Percentiles rank a stretch among this genome's conserved stretches.
Evolutionary conservation across 2,113 vertebrate species (phyloP).

Genomic region (Oryzias woworae): DNA sequence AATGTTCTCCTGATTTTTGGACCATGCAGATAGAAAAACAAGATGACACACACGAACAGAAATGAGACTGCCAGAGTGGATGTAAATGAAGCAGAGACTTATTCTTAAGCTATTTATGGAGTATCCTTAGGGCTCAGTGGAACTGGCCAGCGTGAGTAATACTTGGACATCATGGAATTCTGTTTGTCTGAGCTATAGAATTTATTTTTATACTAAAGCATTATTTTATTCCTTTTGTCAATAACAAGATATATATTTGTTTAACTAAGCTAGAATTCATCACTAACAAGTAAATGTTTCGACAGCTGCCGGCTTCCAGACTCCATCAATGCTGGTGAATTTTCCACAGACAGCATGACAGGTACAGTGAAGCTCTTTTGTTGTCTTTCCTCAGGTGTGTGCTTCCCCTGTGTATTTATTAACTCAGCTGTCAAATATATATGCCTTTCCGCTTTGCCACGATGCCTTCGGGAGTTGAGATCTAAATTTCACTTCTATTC

Average conservation of each 20-base stretch:
- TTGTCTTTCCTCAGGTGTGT: constrained; percentile 25
- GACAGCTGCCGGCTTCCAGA: constrained; percentile 74
- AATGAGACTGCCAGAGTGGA: constrained; percentile 42
- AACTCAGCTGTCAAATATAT: constrained; percentile 22
- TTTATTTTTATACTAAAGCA: background rate
- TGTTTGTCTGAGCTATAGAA: constrained; percentile 23
- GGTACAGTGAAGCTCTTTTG: constrained; percentile 61
- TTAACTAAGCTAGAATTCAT: background rate
- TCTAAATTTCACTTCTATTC: constrained; percentile 26
- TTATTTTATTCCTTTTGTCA: constrained; percentile 4
- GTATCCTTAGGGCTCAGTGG: constrained; percentile 58
- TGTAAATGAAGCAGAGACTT: constrained; percentile 63
- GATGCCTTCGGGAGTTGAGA: constrained; percentile 12
- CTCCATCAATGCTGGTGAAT: constrained; percentile 63
- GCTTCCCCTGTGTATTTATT: constrained; percentile 58
- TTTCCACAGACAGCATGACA: constrained; percentile 72
- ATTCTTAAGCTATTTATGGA: constrained; percentile 74
- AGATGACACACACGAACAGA: constrained; percentile 8
- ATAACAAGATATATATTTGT: constrained; percentile 4
- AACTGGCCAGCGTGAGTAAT: constrained; percentile 66
- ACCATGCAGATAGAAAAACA: background rate
- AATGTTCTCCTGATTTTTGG: background rate
- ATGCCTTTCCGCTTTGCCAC: constrained; percentile 30
- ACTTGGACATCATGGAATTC: constrained; percentile 36
- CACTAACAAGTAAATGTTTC: constrained; percentile 45